These are phyloP conservation scores for Psilopogon haemacephalus DNA, from an alignment of 2,113 vertebrate species.

Conservation along the genomic window DNA sequence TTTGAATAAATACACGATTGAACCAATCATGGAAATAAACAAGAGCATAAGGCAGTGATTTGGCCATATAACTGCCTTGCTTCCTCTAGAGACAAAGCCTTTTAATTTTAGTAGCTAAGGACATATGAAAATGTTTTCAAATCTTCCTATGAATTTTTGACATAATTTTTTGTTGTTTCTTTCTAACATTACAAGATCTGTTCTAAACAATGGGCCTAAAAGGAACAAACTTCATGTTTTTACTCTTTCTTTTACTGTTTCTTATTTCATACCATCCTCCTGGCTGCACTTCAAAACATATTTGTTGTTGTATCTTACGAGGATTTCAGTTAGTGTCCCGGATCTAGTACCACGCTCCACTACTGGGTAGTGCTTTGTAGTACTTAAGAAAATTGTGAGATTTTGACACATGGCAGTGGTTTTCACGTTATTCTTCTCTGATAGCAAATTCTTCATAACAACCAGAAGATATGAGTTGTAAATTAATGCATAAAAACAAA, in stretches of 20 bases:
- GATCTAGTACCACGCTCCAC: background rate
- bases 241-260: background rate
- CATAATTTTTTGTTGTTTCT: background rate
- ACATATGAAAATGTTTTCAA: background rate
- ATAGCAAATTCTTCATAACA: background rate
- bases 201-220: background rate
- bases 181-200: background rate
- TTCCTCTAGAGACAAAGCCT: background rate
- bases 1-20: slow-evolving; percentile 51
- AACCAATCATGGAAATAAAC: background rate
- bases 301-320: background rate
- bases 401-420: background rate
- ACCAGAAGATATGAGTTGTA: background rate
- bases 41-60: slow-evolving; percentile 41
- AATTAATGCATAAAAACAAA: background rate
- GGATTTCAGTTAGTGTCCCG: background rate
- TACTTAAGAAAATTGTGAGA: background rate
- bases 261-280: background rate
- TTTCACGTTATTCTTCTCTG: background rate
- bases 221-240: background rate
- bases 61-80: background rate
- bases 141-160: background rate
- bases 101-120: background rate
- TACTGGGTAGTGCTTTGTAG: background rate
- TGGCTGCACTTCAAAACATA: background rate